These are phyloP conservation scores for Amblyopsis rosae DNA, from an alignment of 2,113 vertebrate genomes.

Conservation along the genomic window DNA sequence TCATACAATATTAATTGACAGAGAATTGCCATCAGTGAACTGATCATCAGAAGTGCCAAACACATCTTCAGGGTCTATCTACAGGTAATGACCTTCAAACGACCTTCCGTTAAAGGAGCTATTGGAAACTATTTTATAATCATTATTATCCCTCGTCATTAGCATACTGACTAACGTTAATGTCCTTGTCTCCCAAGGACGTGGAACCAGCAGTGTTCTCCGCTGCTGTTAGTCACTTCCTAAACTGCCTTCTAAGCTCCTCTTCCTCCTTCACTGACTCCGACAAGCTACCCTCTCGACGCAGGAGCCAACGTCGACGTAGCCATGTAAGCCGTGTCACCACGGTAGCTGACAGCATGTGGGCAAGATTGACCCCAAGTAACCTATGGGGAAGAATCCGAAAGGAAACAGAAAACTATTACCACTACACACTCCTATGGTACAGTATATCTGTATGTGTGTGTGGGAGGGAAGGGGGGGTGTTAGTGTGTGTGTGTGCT, in stretches of 20 bases:
- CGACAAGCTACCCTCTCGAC: slow-evolving; percentile 87
- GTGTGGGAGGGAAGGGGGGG: background rate
- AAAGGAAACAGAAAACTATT: slow-evolving; percentile 86
- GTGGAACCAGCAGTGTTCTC: slow-evolving; percentile 92
- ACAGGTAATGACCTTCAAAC: slow-evolving; percentile 75
- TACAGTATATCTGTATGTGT: slow-evolving; percentile 73
- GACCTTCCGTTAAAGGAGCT: background rate
- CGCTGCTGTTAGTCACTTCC: slow-evolving; percentile 93
- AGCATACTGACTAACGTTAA: background rate
- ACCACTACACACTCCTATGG: slow-evolving; percentile 84
- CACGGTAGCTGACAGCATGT: slow-evolving; percentile 75
- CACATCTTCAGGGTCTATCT: slow-evolving; percentile 94
- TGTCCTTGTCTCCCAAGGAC: slow-evolving; percentile 70
- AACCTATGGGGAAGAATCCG: slow-evolving; percentile 90
- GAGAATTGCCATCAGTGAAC: slow-evolving; percentile 89
- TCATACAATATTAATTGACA: slow-evolving; percentile 53
- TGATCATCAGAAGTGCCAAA: slow-evolving; percentile 92
- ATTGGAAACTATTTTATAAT: background rate
- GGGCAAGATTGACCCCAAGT: slow-evolving; percentile 85
- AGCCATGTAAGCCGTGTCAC: slow-evolving; percentile 70
- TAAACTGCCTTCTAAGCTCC: slow-evolving; percentile 94
- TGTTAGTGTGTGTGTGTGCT: background rate
- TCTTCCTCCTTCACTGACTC: slow-evolving; percentile 85
- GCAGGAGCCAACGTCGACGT: slow-evolving; percentile 85
- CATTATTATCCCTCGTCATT: background rate